Evolutionary conservation across 2,113 vertebrate genomes (phyloP), one percentile per base, ranked within the genome.

Genomic region (Anoura caudifer): DNA sequence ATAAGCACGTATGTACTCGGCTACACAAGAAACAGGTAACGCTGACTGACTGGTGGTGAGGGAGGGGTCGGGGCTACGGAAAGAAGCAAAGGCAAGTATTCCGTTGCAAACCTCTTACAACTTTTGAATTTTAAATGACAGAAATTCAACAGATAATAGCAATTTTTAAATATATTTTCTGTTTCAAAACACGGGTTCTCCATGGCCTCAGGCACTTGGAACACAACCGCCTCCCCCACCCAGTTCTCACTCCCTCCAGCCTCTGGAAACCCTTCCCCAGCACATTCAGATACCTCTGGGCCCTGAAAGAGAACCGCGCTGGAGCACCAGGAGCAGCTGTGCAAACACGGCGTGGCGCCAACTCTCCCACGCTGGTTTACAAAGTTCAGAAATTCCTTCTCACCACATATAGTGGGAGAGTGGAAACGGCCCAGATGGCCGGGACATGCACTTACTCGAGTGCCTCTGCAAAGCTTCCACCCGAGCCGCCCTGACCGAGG

Each of bases 301-400:
- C 93, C 31, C 6, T 14, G 43, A 61, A 43, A 86, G 93, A 81
- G 5, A 79, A 26, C 4, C 0, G 19, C 54, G 59, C 86, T 0
- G 3, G 28, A 52, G 67, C 14, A 36, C 19, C 0, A 0, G 82
- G 43, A 52, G 61, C 97, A 97, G 97, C 97, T 98, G 96, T 36
- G n/a, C 94, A 97, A 97, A 98, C 94, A 96, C 20, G 76, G 72
- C 38, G 0, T 0, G 3, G 24, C 2, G 36, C 65, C 81, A 45
- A 45, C n/a, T 50, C 92, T 82, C 96, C 94, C 94, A 90, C 13
- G 2, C 72, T 8, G 36, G 80, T 33, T 91, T 47, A 77, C 70
- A 22, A 0, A 43, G 94, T 22, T 82, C 45, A 72, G 85, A 92
- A 73, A 77, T 87, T 67, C 92, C 91, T 95, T 90, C 75, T 65